A percentile compares a stretch with the other conserved stretches of the same genome.
Evolutionary conservation across 2,797 vertebrate genomes (phyloP).

Genomic region (Microchirus variegatus): DNA sequence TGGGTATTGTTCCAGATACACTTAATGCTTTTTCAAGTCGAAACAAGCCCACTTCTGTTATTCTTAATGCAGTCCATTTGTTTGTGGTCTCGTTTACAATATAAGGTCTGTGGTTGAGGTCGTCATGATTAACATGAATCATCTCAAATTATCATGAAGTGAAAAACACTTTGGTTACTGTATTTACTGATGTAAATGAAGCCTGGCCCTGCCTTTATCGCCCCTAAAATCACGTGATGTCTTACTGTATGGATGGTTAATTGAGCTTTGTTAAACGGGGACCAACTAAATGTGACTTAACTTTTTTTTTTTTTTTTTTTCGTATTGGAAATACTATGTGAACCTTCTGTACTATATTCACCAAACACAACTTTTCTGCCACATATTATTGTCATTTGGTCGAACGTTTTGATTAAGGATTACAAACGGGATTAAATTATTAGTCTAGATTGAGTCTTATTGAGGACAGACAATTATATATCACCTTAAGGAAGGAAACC

Average conservation of each 20-base stretch:
- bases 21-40: background rate
- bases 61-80: background rate
- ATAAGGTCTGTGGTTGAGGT: background rate
- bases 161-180: background rate
- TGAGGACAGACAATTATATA: conserved; percentile 17
- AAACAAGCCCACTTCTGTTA: background rate
- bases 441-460: conserved; percentile 27
- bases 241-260: conserved; percentile 38
- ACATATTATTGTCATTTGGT: conserved; percentile 8
- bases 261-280: conserved; percentile 11
- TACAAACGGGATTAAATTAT: conserved; percentile 24
- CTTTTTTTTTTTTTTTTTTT: conserved; percentile 17
- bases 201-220: conserved; percentile 30
- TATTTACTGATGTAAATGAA: conserved; percentile 10
- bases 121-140: conserved; percentile 1
- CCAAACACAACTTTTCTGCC: conserved; percentile 11
- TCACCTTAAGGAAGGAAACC: conserved; percentile 34
- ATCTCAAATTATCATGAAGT: background rate
- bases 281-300: conserved; percentile 20
- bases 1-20: background rate
- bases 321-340: conserved; percentile 8
- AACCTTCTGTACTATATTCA: background rate
- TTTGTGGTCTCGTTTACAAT: background rate
- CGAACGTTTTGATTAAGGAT: conserved; percentile 25
- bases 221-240: conserved; percentile 43